phyloP scores from a whole-genome alignment of 2,797 vertebrate genomes.

The Leptoclinus maculatus region DNA sequence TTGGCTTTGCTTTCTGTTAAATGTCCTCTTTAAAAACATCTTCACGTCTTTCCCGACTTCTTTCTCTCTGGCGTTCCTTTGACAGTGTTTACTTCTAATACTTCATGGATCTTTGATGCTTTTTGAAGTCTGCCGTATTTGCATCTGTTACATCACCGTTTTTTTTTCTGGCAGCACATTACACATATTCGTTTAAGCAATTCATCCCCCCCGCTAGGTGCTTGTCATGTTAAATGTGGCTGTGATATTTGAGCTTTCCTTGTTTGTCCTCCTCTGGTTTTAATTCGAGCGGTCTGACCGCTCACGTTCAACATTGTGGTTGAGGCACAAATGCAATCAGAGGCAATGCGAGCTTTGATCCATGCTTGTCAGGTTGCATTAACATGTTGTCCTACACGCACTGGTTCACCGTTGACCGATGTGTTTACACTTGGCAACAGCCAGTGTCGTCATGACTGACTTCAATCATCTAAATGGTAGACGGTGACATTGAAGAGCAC shows the following conservation, averaged over 20 bases:
- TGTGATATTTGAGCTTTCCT: conserved; percentile 22
- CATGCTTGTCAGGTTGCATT: conserved; percentile 40
- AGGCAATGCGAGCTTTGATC: conserved; percentile 53
- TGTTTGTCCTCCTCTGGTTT: conserved; percentile 32
- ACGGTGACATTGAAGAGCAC: conserved; percentile 28
- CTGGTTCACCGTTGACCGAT: conserved; percentile 20
- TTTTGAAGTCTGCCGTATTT: conserved; percentile 66
- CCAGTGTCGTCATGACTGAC: conserved; percentile 40
- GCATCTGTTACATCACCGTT: conserved; percentile 58
- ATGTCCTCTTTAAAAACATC: conserved; percentile 50
- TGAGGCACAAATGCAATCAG: conserved; percentile 39
- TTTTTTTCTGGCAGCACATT: conserved; percentile 39
- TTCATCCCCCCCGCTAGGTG: conserved; percentile 17
- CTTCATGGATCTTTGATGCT: conserved; percentile 51
- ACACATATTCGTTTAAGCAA: conserved; percentile 47
- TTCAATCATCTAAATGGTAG: conserved; percentile 54
- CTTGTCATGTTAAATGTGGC: conserved; percentile 25
- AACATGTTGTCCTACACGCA: conserved; percentile 28
- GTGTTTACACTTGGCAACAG: conserved; percentile 39
- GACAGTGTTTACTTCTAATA: conserved; percentile 53
- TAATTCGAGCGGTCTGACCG: conserved; percentile 26
- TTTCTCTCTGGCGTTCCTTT: conserved; percentile 21
- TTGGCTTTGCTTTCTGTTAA: conserved; percentile 52
- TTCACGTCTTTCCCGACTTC: conserved; percentile 3
- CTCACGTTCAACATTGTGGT: neutral